Conservation (phyloP, 2,113 vertebrate species). For the Chelonoidis abingdonii region DNA sequence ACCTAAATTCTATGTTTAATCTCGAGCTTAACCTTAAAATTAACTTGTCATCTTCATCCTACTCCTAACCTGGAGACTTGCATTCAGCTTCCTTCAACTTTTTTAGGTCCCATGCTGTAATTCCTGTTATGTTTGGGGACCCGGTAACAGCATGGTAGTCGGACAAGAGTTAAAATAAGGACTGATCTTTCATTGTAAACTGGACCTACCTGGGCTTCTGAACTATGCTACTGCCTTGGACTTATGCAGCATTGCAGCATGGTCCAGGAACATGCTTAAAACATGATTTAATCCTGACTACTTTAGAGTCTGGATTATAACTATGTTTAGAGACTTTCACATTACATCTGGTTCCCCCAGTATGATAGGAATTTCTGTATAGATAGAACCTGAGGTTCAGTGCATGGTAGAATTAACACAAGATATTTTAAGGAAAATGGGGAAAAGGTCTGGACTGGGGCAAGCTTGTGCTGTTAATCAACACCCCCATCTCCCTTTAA, state of each 20-base stretch:
- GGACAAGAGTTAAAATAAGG: background rate
- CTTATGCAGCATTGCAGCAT: background rate
- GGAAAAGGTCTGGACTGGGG: background rate
- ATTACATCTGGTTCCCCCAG: background rate
- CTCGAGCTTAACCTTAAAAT: background rate
- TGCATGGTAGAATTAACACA: accelerated
- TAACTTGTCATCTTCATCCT: background rate
- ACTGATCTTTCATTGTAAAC: background rate
- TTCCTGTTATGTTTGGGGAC: background rate
- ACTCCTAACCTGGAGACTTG: background rate
- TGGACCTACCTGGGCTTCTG: background rate
- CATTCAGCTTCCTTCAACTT: background rate
- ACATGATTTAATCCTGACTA: background rate
- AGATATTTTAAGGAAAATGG: background rate
- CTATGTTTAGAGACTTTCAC: background rate
- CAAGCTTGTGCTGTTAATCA: background rate
- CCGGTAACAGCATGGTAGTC: background rate
- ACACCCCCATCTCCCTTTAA: background rate
- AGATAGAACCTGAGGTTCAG: background rate
- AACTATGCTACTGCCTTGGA: background rate
- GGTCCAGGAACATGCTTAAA: background rate
- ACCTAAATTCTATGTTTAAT: background rate
- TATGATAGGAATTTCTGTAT: background rate
- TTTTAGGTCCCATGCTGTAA: background rate
- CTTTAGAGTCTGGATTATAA: background rate